A percentile compares a stretch with the other conserved stretches of the same genome.
phyloP scores from a whole-genome alignment of 64 coral and sea anemone species.

The Acropora yongei region DNA sequence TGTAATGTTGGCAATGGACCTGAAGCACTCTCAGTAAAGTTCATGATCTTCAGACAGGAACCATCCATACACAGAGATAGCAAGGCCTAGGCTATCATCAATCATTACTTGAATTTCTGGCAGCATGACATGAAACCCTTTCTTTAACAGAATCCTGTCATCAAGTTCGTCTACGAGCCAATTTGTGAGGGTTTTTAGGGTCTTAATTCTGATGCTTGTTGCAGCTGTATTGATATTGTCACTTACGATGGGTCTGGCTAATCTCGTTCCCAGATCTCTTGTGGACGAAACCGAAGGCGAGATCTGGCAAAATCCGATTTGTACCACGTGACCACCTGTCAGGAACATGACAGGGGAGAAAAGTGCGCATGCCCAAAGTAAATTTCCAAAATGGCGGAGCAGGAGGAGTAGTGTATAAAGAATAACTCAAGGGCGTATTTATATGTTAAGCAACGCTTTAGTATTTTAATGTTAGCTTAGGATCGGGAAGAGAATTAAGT shows the following conservation, averaged over 20 bases:
- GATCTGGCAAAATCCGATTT: no score
- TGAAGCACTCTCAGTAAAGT: conserved; percentile 23
- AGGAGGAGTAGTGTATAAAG: neutral
- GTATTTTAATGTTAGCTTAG: no score
- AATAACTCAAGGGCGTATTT: no score
- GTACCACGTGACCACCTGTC: neutral
- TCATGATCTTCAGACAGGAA: conserved; percentile 54
- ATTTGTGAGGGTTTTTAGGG: neutral
- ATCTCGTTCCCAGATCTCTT: no score
- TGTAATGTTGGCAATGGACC: conserved; percentile 41
- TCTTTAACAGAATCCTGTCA: conserved; percentile 44
- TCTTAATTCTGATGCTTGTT: conserved; percentile 8
- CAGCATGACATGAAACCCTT: neutral
- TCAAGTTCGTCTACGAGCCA: conserved; percentile 53
- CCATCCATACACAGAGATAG: conserved; percentile 58
- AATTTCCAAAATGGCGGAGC: neutral
- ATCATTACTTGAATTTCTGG: conserved; percentile 47
- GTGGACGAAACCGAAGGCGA: no score
- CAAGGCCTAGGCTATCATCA: no score
- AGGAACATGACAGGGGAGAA: no score
- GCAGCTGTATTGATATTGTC: neutral
- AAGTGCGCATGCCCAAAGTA: no score
- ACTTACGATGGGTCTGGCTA: conserved; percentile 33
- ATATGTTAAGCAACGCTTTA: no score
- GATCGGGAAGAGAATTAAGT: no score